A percentile compares a stretch with the other conserved stretches of the same genome.
Conservation (phyloP, 1,140 invertebrate genomes). For the Heterodera carotae region DNA sequence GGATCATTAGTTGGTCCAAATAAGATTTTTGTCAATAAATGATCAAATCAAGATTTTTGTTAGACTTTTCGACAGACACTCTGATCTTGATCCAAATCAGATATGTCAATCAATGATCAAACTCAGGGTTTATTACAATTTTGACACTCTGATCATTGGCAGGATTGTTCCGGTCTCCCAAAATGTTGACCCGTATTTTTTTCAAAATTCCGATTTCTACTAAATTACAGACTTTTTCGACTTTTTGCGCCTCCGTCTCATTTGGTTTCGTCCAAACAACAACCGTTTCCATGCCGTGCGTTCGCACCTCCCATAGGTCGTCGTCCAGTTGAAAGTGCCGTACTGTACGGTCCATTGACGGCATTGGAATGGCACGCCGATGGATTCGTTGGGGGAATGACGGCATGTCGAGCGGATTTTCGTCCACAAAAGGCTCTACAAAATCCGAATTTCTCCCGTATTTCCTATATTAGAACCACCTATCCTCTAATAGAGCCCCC, state of each 20-base stretch:
- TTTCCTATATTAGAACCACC: no score
- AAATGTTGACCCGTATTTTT: background rate
- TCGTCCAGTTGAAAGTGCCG: conserved; percentile 7
- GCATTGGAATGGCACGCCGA: background rate
- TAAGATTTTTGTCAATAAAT: no score
- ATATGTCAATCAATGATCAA: no score
- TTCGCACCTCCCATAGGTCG: conserved; percentile 4
- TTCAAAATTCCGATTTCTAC: background rate
- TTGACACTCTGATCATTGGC: background rate
- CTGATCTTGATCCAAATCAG: no score
- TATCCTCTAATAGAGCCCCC: no score
- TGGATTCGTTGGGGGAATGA: background rate
- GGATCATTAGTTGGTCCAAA: no score
- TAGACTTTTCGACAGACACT: no score
- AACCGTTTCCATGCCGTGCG: background rate
- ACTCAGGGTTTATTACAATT: background rate
- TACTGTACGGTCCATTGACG: background rate
- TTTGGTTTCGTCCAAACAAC: background rate
- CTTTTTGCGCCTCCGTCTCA: background rate
- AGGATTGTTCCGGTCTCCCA: background rate
- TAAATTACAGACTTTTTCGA: background rate
- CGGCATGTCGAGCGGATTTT: no score
- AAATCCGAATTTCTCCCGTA: no score
- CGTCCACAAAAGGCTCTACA: no score
- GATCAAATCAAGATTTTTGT: no score